A percentile compares a stretch with the other conserved stretches of the same genome.
These are phyloP conservation scores for Halesus radiatus DNA, from an alignment of 1,140 invertebrate species.

Conservation along the genomic window DNA sequence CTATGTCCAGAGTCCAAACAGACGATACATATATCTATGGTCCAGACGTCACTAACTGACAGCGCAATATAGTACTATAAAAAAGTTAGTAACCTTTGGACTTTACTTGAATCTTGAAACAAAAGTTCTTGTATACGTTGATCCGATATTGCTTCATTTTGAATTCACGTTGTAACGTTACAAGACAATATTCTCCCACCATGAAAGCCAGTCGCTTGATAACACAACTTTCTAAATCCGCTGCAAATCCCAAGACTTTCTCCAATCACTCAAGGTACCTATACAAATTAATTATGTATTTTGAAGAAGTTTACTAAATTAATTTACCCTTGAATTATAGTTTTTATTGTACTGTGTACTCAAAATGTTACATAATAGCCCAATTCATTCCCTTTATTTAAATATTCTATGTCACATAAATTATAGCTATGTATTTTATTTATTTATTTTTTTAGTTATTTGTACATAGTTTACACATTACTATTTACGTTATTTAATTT, in stretches of 20 bases:
- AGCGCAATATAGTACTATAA: constrained; percentile 10
- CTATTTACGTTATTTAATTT: no score
- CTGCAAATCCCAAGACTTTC: constrained; percentile 9
- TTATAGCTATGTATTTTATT: no score
- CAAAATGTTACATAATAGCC: no score
- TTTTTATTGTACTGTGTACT: neutral
- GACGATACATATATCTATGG: no score
- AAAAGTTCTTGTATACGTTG: neutral
- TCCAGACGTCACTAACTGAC: constrained; percentile 8
- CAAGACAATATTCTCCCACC: neutral
- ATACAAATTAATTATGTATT: neutral
- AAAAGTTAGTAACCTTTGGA: constrained; percentile 38
- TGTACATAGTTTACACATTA: no score
- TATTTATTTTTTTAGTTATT: no score
- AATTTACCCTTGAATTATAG: constrained; percentile 3
- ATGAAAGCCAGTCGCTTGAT: constrained; percentile 42
- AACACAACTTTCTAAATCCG: neutral
- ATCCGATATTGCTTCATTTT: neutral
- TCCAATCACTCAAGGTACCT: constrained; percentile 38
- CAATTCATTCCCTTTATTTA: no score
- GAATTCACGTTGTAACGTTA: no score
- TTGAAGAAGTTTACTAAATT: neutral
- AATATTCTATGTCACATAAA: no score
- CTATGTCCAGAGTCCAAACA: no score
- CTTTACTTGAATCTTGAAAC: neutral